Evolutionary conservation across 64 coral and sea anemone species (phyloP).

Genomic region (Acropora tenuis): DNA sequence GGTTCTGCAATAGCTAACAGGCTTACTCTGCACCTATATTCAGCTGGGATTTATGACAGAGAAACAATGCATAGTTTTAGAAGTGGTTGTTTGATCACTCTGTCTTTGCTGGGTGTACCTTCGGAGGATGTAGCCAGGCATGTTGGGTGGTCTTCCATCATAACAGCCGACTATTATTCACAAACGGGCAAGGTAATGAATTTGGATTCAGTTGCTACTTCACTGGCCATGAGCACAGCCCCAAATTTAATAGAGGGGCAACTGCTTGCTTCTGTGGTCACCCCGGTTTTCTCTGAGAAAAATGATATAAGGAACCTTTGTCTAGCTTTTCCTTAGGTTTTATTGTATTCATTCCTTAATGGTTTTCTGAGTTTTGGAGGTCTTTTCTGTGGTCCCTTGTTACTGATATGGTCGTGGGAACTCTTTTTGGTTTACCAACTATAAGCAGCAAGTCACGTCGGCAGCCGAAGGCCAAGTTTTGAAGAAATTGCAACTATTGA

Average conservation of each 20-base stretch:
- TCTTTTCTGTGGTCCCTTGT: neutral
- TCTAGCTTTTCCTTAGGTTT: constrained; percentile 14
- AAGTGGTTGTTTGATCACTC: constrained; percentile 19
- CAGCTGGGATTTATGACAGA: constrained; percentile 4
- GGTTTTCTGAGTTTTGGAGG: neutral
- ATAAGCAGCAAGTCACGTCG: too few species aligned
- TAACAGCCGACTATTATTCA: constrained; percentile 14
- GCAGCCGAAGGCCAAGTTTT: too few species aligned
- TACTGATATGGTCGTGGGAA: neutral
- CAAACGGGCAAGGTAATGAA: constrained; percentile 31
- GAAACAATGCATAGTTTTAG: constrained; percentile 37
- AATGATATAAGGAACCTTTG: neutral
- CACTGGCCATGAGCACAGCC: constrained; percentile 2
- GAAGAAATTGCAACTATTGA: neutral
- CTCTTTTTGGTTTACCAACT: too few species aligned
- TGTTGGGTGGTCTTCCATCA: neutral
- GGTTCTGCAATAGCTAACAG: neutral
- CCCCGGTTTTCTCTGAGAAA: neutral
- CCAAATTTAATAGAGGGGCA: neutral
- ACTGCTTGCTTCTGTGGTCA: neutral
- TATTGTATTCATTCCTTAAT: neutral
- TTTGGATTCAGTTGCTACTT: neutral
- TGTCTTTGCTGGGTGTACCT: neutral
- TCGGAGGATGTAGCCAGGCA: neutral
- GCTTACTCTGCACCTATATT: neutral